Conservation (phyloP, 2,797 vertebrate genomes). For the Lateolabrax maculatus region DNA sequence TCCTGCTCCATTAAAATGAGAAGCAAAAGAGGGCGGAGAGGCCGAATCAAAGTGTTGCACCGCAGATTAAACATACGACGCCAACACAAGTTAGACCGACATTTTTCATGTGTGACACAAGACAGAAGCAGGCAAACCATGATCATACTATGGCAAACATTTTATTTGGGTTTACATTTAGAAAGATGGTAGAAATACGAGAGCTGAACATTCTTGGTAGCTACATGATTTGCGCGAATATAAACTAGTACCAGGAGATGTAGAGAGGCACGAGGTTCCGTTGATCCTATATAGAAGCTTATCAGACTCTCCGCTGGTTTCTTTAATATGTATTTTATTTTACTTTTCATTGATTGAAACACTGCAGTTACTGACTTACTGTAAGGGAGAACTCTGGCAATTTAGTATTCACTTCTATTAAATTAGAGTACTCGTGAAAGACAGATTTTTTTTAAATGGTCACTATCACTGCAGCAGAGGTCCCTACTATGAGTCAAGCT, state of each 20-base stretch:
- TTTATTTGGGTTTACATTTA: constrained; percentile 39
- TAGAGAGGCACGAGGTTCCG: constrained; percentile 19
- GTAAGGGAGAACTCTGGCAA: background rate
- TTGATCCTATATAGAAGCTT: background rate
- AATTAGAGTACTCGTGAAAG: background rate
- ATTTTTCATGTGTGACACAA: constrained; percentile 17
- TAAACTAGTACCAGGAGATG: constrained; percentile 13
- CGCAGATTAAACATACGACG: constrained; percentile 32
- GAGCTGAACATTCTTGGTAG: background rate
- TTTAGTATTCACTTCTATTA: background rate
- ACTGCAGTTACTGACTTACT: background rate
- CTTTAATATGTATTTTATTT: constrained; percentile 7
- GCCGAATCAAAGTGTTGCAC: constrained; percentile 32
- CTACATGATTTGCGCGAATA: background rate
- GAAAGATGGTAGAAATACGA: background rate
- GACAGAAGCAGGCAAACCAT: background rate
- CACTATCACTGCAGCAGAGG: background rate
- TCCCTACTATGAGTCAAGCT: background rate
- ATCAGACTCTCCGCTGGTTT: background rate
- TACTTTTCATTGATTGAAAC: background rate
- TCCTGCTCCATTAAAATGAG: constrained; percentile 53
- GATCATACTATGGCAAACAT: background rate
- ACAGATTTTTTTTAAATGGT: background rate
- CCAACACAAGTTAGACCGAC: constrained; percentile 7
- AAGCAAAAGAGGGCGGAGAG: constrained; percentile 25